Evolutionary conservation across 2,797 vertebrate species (phyloP), one percentile per base, ranked within the genome.

Genomic region (Benthosema pterotum): DNA sequence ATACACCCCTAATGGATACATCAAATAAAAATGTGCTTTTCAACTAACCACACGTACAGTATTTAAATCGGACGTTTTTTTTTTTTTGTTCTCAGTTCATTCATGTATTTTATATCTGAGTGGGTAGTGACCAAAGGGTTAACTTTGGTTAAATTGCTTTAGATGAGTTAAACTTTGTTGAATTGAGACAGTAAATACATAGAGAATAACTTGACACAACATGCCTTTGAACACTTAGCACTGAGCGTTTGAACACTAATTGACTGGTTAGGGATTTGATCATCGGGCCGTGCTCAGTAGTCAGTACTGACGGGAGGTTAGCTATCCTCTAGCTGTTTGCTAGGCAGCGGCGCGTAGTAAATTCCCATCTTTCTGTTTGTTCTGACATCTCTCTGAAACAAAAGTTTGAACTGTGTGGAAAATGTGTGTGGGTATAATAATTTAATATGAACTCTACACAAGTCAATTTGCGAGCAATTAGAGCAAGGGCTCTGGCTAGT

Each of bases 321-420:
- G 45, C 12, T 14, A 6, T 5, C n/a, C 14, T 32, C 25, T 38
- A 22, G 14, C 12, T 13, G 32, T 38, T 38, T 38, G 32, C 32
- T 9, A 9, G 32, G 32, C 32, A 38, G 32, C 32, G 11, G n/a
- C 9, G 32, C 32, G 2, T 9, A 38, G 7, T 38, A 9, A 8
- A 2, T 38, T 38, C 32, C 8, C 11, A 9, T 7, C 32, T 38
- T 38, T 38, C 32, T 38, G 32, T 38, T 14, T 52, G 18, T 25
- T 28, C 25, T 16, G 38, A 56, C 5, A 52, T 18, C 49, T 54
- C 16, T 47, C 19, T 38, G 43, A 46, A 45, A 49, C 51, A 55
- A 54, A 53, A 66, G 1, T 60, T 25, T 18, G 25, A 69, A 50
- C 47, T 69, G 43, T 18, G 51, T 1, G 12, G 64, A 69, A 38